Evolutionary conservation across 2,888 invertebrate genomes (phyloP).

Genomic region (Phengaris alcon): DNA sequence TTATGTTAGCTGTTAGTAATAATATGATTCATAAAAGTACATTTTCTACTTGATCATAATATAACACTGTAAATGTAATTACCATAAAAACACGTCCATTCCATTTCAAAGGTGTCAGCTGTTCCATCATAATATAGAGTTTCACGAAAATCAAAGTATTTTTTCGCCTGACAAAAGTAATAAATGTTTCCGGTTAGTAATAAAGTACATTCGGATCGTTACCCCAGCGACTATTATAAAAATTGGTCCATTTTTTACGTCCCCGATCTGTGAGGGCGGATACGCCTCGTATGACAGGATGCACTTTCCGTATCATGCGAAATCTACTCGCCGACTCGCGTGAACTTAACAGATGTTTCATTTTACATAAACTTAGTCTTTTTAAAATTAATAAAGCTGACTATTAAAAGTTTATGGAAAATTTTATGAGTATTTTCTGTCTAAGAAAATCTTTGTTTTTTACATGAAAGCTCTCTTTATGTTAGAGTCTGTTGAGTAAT

Average conservation of each 20-base stretch:
- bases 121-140: conserved; percentile 38
- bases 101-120: conserved; percentile 36
- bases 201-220: conserved; percentile 66
- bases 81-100: not conserved
- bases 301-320: conserved; percentile 69
- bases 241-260: conserved; percentile 74
- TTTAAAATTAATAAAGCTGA: too few species aligned
- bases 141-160: conserved; percentile 47
- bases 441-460: too few species aligned
- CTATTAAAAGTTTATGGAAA: too few species aligned
- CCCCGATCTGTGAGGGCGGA: conserved; percentile 71
- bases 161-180: conserved; percentile 59
- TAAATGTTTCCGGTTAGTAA: conserved; percentile 75
- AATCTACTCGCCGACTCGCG: conserved; percentile 56
- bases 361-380: too few species aligned
- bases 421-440: too few species aligned
- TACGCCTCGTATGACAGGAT: conserved; percentile 76
- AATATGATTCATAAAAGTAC: too few species aligned
- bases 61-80: not conserved
- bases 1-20: too few species aligned
- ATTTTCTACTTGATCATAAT: too few species aligned
- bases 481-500: too few species aligned
- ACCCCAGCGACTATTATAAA: conserved; percentile 70
- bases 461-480: too few species aligned
- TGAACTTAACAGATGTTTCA: conserved; percentile 60